These are phyloP conservation scores for Enteromius unitaeniatus DNA, from an alignment of 2,797 vertebrate genomes.

Conservation along the genomic window DNA sequence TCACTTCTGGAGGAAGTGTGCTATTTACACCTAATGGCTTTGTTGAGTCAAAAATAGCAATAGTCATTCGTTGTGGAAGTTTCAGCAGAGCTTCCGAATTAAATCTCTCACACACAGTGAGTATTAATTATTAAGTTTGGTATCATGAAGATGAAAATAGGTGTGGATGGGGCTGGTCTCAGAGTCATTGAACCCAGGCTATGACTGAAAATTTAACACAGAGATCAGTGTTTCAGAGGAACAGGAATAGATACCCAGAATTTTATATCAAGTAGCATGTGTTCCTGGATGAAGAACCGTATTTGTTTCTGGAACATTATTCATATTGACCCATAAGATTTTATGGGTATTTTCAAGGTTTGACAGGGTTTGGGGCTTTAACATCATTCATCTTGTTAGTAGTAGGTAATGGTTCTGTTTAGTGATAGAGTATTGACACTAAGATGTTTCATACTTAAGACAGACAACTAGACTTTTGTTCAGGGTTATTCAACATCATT, in stretches of 20 bases:
- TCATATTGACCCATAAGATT: neutral
- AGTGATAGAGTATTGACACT: neutral
- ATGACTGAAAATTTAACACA: slow-evolving; percentile 9
- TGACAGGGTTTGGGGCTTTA: neutral
- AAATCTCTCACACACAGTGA: neutral
- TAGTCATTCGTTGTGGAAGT: neutral
- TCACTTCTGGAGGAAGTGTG: slow-evolving; percentile 22
- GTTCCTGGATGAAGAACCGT: neutral
- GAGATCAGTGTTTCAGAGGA: slow-evolving; percentile 4
- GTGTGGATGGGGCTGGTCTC: neutral
- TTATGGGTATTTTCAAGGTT: neutral
- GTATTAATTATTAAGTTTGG: neutral
- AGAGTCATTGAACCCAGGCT: neutral
- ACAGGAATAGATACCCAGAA: neutral
- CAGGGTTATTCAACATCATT: neutral
- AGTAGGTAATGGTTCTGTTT: neutral
- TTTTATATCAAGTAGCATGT: slow-evolving; percentile 7
- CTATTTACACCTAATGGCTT: slow-evolving; percentile 29
- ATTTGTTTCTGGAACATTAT: neutral
- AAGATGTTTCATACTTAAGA: neutral
- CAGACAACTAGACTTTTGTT: neutral
- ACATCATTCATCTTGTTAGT: neutral
- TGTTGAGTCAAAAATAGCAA: slow-evolving; percentile 2
- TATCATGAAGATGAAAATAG: slow-evolving; percentile 13
- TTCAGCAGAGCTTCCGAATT: slow-evolving; percentile 2